Conservation (phyloP, 2,113 vertebrate genomes). For the Seriola rivoliana region DNA sequence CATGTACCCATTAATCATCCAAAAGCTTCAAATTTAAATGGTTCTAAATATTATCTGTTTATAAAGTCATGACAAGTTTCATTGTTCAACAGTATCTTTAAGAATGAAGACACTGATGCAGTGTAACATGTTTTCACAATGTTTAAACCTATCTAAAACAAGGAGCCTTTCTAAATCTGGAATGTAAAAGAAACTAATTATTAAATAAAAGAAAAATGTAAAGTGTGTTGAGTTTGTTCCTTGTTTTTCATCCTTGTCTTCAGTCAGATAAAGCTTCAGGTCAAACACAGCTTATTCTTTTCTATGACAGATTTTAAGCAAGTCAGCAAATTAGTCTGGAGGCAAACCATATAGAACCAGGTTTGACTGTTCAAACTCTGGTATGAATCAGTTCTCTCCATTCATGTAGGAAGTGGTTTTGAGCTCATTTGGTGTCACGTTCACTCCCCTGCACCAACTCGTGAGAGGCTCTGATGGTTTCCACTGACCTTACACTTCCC, state of each 20-base stretch:
- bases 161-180: constrained; percentile 87
- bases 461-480: neutral
- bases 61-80: constrained; percentile 18
- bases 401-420: neutral
- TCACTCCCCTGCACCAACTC: neutral
- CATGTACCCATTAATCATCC: neutral
- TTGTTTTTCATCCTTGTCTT: neutral
- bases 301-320: neutral
- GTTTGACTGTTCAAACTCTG: neutral
- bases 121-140: constrained; percentile 67
- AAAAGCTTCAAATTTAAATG: neutral
- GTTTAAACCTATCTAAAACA: constrained; percentile 65
- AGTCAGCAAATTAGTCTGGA: neutral
- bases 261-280: neutral
- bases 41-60: too few species aligned
- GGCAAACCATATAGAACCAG: neutral
- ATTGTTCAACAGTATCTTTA: constrained; percentile 86
- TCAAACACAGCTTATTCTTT: neutral
- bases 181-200: constrained; percentile 86
- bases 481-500: neutral
- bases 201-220: constrained; percentile 94
- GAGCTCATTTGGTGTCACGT: neutral
- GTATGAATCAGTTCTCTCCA: neutral
- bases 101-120: constrained; percentile 71
- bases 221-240: constrained; percentile 45